Evolutionary conservation across 30 jellyfish, hydroid and myxozoan species (phyloP), one percentile per base, ranked within the genome.

Genomic region (Clytia hemisphaerica): DNA sequence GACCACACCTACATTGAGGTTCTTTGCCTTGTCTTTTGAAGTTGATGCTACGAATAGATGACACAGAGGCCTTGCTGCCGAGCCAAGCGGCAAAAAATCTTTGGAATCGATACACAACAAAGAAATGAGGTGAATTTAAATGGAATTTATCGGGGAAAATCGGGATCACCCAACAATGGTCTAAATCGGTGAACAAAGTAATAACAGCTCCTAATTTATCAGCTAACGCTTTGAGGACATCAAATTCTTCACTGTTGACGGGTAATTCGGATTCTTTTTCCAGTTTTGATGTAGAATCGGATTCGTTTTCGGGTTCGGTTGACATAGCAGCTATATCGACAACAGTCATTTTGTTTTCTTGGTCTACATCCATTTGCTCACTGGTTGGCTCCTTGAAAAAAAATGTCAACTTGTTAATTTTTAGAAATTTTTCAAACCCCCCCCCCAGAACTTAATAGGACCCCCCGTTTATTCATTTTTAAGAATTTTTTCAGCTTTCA

Each of bases 1-100:
- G 90, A 27, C 97, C 97, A 73, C 97, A 88, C 33, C 93, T 48
- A 50, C 97, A 88, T 36, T 72, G 85, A 1, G 83, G 72, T 34
- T 67, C 83, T 33, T 80, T 64, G 0, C 71, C 81, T 69, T 69
- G 81, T 14, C 81, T 45, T 30, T 50, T 69, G 31, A 69, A 65
- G 37, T 65, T 65, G n/a, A 65, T 65, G 33, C 44, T 65, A 21
- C 78, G 78, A 37, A 65, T 65, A 45, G 79, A 32, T 16, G 78
- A 38, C 31, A 63, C 59, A 30, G 84, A 66, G 58, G 77, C 65
- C 49, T 76, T 44, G 51, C 67, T 71, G 22, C 58, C 36, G 2
- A 72, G 16, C 66, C 80, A 36, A 12, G 86, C 76, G 4, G 96
- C 93, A 25, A 86, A 31, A 58, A 86, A 86, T n/a, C 71, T 34